Percentiles rank a stretch among this genome's conserved stretches.
Evolutionary conservation across 2,888 invertebrate species (phyloP).

Genomic region (Xanthostigma xanthostigma): DNA sequence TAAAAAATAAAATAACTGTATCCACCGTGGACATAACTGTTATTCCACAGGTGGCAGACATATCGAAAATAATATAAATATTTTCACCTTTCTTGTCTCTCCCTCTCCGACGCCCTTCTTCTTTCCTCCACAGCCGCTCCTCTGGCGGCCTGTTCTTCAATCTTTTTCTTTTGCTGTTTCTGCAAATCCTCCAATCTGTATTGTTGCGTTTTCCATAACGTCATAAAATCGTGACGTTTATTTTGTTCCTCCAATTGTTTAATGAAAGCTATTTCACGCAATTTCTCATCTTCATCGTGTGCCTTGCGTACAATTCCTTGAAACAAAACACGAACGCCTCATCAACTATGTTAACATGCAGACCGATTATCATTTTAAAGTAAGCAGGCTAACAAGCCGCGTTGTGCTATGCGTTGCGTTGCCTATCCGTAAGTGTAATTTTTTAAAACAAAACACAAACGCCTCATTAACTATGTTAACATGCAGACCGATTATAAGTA

Average conservation of each 20-base stretch:
- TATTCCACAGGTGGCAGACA: too few relatives aligned
- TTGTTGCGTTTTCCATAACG: slow-evolving; percentile 61
- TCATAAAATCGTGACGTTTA: slow-evolving; percentile 78
- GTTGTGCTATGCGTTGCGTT: too few relatives aligned
- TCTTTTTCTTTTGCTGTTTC: slow-evolving; percentile 68
- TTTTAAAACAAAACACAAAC: slow-evolving; percentile 23
- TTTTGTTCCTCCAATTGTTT: slow-evolving; percentile 92
- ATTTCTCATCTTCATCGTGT: slow-evolving; percentile 92
- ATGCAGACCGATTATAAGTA: too few relatives aligned
- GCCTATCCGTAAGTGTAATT: too few relatives aligned
- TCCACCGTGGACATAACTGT: too few relatives aligned
- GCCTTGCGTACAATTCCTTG: slow-evolving; percentile 79
- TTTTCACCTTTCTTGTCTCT: slow-evolving; percentile 47
- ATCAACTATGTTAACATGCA: not conserved
- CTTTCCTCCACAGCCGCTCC: slow-evolving; percentile 90
- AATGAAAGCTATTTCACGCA: slow-evolving; percentile 94
- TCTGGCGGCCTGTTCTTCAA: slow-evolving; percentile 89
- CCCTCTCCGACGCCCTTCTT: slow-evolving; percentile 69
- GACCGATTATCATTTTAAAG: too few relatives aligned
- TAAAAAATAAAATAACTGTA: too few relatives aligned
- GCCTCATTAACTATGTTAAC: not conserved
- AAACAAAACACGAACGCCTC: not conserved
- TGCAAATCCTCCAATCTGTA: slow-evolving; percentile 63
- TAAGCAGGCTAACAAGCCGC: too few relatives aligned
- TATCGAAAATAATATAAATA: too few relatives aligned